Conservation (phyloP, 2,113 vertebrate genomes). For the Calonectris borealis region DNA sequence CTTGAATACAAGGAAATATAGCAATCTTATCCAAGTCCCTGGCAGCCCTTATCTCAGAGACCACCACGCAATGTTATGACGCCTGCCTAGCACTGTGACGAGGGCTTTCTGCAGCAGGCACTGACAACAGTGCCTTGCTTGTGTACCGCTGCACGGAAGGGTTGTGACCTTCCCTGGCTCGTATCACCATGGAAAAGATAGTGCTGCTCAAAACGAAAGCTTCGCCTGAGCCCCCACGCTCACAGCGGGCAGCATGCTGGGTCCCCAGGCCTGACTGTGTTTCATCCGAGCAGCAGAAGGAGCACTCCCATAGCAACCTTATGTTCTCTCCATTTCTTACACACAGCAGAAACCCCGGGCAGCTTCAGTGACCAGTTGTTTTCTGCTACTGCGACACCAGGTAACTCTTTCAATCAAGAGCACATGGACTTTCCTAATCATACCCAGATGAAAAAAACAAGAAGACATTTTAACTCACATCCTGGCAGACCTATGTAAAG, state of each 20-base stretch:
- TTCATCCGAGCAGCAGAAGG: background rate
- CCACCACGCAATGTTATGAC: background rate
- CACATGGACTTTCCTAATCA: background rate
- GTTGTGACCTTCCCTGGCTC: background rate
- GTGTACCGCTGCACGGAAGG: background rate
- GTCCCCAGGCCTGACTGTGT: background rate
- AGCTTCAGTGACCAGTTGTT: background rate
- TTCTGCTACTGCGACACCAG: background rate
- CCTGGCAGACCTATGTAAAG: background rate
- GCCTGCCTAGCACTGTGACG: accelerated
- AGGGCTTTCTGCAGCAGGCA: background rate
- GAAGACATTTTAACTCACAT: background rate
- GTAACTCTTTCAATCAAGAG: background rate
- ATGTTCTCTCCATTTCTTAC: background rate
- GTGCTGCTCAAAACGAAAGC: background rate
- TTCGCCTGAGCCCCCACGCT: accelerated
- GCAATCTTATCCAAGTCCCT: background rate
- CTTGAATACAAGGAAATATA: background rate
- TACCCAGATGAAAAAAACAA: background rate
- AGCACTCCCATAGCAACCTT: background rate
- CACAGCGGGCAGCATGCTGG: background rate
- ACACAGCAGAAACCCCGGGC: background rate
- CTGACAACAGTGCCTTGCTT: background rate
- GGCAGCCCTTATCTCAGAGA: background rate
- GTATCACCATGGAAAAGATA: accelerated